Percentiles rank a stretch among this genome's conserved stretches.
phyloP scores from a whole-genome alignment of 2,888 invertebrate species.

The Resseliella maxima region DNA sequence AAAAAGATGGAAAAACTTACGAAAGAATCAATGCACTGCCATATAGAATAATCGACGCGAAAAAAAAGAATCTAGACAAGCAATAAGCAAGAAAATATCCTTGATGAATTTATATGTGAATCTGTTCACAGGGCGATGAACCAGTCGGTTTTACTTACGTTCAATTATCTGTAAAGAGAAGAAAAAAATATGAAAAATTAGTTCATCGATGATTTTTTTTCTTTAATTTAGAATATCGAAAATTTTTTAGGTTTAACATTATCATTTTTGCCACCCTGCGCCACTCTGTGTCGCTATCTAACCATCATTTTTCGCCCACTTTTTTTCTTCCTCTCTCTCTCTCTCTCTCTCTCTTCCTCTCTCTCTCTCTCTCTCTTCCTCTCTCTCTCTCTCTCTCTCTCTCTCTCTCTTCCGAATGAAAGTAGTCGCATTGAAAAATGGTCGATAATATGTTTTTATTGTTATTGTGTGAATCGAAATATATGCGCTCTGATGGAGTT shows the following conservation, averaged over 20 bases:
- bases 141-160: neutral
- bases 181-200: neutral
- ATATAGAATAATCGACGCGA: neutral
- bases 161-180: slow-evolving; percentile 33
- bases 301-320: no score
- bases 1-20: slow-evolving; percentile 18
- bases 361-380: no score
- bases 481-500: slow-evolving; percentile 20
- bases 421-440: neutral
- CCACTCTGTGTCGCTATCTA: no score
- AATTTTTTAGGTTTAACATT: no score
- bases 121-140: slow-evolving; percentile 19
- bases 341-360: no score
- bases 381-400: no score
- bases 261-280: no score
- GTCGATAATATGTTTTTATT: slow-evolving; percentile 45
- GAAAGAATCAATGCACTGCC: slow-evolving; percentile 13
- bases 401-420: neutral
- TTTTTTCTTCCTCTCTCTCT: no score
- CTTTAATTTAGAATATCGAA: no score
- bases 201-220: neutral
- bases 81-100: slow-evolving; percentile 40
- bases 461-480: slow-evolving; percentile 51
- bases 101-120: slow-evolving; percentile 38
- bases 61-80: neutral